A percentile compares a stretch with the other conserved stretches of the same genome.
phyloP scores from a whole-genome alignment of 2,888 invertebrate genomes.

The Callinectes sapidus region DNA sequence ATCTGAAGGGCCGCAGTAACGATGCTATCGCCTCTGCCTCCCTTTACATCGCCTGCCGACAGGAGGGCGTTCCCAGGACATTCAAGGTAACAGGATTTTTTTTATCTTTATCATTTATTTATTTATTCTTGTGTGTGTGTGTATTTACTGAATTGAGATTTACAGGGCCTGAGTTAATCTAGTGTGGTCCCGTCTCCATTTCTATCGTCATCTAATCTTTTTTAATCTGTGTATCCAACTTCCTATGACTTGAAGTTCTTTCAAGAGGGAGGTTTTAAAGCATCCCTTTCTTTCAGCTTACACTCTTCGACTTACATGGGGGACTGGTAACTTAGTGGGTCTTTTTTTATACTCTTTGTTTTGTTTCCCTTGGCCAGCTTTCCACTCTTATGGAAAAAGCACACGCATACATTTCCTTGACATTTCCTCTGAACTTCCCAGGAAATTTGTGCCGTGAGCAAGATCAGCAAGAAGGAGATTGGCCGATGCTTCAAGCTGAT shows the following conservation, averaged over 20 bases:
- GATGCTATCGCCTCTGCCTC: constrained; percentile 99
- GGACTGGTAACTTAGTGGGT: too few species aligned
- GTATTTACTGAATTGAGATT: too few species aligned
- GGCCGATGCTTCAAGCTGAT: constrained; percentile 98
- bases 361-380: too few species aligned
- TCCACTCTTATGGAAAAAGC: background rate
- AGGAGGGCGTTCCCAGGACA: constrained; percentile 98
- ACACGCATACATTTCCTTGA: background rate
- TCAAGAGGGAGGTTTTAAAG: too few species aligned
- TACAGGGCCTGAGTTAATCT: too few species aligned
- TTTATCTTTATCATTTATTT: background rate
- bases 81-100: constrained; percentile 82
- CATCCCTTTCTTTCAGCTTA: too few species aligned
- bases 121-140: too few species aligned
- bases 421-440: constrained; percentile 58
- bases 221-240: too few species aligned
- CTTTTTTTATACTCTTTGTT: background rate
- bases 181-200: too few species aligned
- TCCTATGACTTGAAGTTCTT: too few species aligned
- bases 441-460: constrained; percentile 99
- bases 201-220: too few species aligned
- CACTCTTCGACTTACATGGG: too few species aligned
- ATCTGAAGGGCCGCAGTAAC: constrained; percentile 95
- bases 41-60: constrained; percentile 98
- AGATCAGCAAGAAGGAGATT: constrained; percentile 99